phyloP scores from a whole-genome alignment of 2,888 invertebrate species.

The Drosophila formosana region DNA sequence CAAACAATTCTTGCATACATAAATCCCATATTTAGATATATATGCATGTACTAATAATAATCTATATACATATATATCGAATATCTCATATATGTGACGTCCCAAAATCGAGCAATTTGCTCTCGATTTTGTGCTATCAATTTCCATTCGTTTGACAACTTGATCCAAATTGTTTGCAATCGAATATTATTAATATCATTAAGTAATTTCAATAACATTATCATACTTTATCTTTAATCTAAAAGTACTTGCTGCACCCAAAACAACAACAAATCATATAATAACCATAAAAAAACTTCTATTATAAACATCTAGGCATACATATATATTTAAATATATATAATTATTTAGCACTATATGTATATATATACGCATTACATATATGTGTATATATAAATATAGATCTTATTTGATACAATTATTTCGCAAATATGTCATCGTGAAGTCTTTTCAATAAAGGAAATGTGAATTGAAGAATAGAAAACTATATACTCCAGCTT shows the following conservation, averaged over 20 bases:
- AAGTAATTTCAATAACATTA: slow-evolving; percentile 1
- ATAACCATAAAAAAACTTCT: slow-evolving; percentile 1
- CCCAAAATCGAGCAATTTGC: slow-evolving; percentile 5
- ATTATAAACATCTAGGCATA: slow-evolving; percentile 14
- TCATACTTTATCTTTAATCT: background rate
- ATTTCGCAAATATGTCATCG: slow-evolving; percentile 34
- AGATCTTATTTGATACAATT: slow-evolving; percentile 18
- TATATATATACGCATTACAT: slow-evolving; percentile 1
- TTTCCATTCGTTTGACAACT: slow-evolving; percentile 5
- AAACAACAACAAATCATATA: background rate
- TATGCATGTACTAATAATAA: background rate
- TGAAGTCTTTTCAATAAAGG: slow-evolving; percentile 27
- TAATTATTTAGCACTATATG: background rate
- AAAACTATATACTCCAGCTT: background rate
- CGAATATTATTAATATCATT: slow-evolving; percentile 10
- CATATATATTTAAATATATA: slow-evolving; percentile 5
- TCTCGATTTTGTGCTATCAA: background rate
- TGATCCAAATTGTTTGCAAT: background rate
- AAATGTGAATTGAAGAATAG: slow-evolving; percentile 12
- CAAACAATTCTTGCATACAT: slow-evolving; percentile 5
- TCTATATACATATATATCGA: slow-evolving; percentile 1
- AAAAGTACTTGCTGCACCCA: slow-evolving; percentile 11
- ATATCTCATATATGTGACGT: slow-evolving; percentile 8
- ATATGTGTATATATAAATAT: slow-evolving; percentile 12
- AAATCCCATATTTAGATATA: slow-evolving; percentile 9